phyloP scores from a whole-genome alignment of 2,888 invertebrate genomes.

The Lycaena phlaeas region DNA sequence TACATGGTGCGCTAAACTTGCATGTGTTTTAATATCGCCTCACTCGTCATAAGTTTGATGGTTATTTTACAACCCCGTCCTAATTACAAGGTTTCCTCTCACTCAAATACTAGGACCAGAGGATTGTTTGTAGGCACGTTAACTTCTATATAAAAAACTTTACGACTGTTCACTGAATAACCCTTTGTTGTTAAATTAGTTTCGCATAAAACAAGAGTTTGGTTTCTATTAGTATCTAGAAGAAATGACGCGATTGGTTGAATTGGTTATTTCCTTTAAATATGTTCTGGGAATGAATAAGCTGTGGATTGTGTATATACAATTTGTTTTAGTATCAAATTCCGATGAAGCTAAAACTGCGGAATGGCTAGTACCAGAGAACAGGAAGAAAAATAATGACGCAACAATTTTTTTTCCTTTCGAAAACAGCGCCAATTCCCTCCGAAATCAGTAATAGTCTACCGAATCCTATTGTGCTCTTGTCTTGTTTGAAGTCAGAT shows the following conservation, averaged over 20 bases:
- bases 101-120: slow-evolving; percentile 45
- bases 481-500: too few species aligned
- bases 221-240: slow-evolving; percentile 20
- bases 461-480: too few species aligned
- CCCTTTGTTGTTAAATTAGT: slow-evolving; percentile 50
- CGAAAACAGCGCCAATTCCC: too few species aligned
- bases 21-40: slow-evolving; percentile 39
- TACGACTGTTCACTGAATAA: slow-evolving; percentile 42
- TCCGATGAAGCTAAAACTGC: too few species aligned
- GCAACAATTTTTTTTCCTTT: too few species aligned
- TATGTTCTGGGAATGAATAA: slow-evolving; percentile 7
- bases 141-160: slow-evolving; percentile 49
- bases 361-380: too few species aligned
- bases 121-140: slow-evolving; percentile 48
- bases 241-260: slow-evolving; percentile 6
- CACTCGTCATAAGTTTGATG: slow-evolving; percentile 57
- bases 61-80: slow-evolving; percentile 64
- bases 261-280: slow-evolving; percentile 19
- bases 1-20: slow-evolving; percentile 9
- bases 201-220: slow-evolving; percentile 19
- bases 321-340: too few species aligned
- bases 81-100: slow-evolving; percentile 65
- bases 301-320: too few species aligned
- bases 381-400: too few species aligned
- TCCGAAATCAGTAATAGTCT: too few species aligned